Percentiles rank a stretch among this genome's conserved stretches.
Evolutionary conservation across 2,113 vertebrate genomes (phyloP).

Genomic region (Eulemur rufifrons): DNA sequence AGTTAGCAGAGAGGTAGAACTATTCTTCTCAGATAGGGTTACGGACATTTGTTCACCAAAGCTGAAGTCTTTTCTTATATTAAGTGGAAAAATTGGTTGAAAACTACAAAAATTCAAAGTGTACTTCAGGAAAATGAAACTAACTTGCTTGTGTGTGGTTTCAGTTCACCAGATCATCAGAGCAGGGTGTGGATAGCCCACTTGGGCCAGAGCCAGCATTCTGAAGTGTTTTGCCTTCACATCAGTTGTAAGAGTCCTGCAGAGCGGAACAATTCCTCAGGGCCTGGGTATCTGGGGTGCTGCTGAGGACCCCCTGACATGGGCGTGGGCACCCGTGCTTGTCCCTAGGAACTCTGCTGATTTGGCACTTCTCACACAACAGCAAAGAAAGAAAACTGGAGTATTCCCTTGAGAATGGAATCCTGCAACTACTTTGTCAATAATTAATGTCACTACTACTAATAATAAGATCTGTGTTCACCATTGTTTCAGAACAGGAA

Average conservation of each 20-base stretch:
- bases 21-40: background rate
- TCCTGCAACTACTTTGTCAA: background rate
- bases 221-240: too few species aligned
- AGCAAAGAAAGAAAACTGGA: background rate
- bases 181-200: background rate
- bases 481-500: slow-evolving; percentile 19
- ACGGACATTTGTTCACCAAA: background rate
- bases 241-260: background rate
- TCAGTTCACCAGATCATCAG: fast-evolving
- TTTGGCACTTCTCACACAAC: background rate
- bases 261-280: background rate
- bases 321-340: background rate
- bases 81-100: background rate
- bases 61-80: background rate
- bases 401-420: background rate
- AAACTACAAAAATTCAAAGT: background rate
- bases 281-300: background rate
- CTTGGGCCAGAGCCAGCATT: background rate
- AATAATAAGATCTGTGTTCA: background rate
- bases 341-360: background rate
- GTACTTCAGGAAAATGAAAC: slow-evolving; percentile 24
- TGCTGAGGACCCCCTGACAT: background rate
- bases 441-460: background rate
- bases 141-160: background rate
- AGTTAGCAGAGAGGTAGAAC: background rate